A percentile compares a stretch with the other conserved stretches of the same genome.
Evolutionary conservation across 2,888 invertebrate genomes (phyloP).

Genomic region (Maniola hyperantus): DNA sequence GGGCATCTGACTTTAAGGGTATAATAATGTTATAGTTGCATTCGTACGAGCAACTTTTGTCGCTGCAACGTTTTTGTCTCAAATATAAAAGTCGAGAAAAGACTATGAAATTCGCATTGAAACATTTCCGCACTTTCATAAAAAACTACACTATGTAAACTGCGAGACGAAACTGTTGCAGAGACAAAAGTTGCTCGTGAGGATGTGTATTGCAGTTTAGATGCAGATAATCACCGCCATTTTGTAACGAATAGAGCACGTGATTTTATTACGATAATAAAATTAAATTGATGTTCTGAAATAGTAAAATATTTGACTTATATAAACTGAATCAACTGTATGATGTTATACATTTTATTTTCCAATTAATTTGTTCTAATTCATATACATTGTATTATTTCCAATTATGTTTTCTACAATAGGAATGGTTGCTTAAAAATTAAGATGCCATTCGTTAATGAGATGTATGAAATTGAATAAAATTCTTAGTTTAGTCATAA

Average conservation of each 20-base stretch:
- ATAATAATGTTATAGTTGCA: too few species aligned
- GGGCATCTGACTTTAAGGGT: too few species aligned
- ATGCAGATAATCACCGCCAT: not conserved
- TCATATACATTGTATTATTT: not conserved
- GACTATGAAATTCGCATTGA: too few species aligned
- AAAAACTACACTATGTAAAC: too few species aligned
- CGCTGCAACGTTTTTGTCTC: too few species aligned
- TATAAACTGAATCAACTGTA: not conserved
- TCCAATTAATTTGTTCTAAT: not conserved
- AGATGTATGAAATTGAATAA: constrained; percentile 10
- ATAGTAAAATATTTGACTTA: not conserved
- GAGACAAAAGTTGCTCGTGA: not conserved
- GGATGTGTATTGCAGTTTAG: not conserved
- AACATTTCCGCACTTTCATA: too few species aligned
- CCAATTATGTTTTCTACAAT: not conserved
- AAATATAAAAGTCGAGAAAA: too few species aligned
- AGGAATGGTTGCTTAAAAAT: not conserved
- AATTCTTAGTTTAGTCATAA: constrained; percentile 19
- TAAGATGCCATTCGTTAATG: constrained; percentile 22
- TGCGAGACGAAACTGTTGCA: not conserved
- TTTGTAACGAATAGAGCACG: not conserved
- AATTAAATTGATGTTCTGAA: not conserved
- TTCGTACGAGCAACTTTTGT: too few species aligned
- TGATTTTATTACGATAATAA: not conserved
- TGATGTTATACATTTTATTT: not conserved